Evolutionary conservation across 2,113 vertebrate species (phyloP), one percentile per base, ranked within the genome.

Genomic region (Sorex fumeus): DNA sequence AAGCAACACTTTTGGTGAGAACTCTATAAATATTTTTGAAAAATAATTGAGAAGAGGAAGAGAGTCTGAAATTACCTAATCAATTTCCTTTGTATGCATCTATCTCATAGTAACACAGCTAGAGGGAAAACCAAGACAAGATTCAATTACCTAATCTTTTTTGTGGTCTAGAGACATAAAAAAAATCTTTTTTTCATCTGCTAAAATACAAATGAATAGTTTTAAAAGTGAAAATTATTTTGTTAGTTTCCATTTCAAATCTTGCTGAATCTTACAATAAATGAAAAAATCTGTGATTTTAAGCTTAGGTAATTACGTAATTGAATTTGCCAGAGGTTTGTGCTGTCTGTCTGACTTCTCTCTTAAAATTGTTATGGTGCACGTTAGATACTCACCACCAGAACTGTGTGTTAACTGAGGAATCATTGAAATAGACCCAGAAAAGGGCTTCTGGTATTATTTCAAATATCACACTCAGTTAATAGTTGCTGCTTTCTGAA

Each of bases 391-490:
- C 88, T 96, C 76, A 75, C 94, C 89, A 92, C 74, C 84, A 8
- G 5, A 15, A 30, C 66, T 91, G 27, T 88, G 79, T 94, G 60
- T 87, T 82, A 93, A 95, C 84, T 34, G 78, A 92, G 79, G 93
- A 87, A 93, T 89, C 62, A 95, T 79, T 92, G 57, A 97, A 87
- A 82, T 87, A 43, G 8, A n/a, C 71, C 75, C 47, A 93, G 96
- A 96, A 97, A 96, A 88, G 57, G 90, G 88, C 95, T 97, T 95
- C 64, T 43, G 84, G 6, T 87, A 91, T 93, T 92, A 66, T 92
- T 94, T 95, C 84, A 94, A 82, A 93, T 71, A 34, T 62, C 88
- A 72, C 66, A 57, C 45, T 96, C 82, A 40, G 47, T 66, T 94
- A 70, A 77, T 76, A 80, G 69, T 77, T 87, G 80, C 66, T 90